Percentiles rank a stretch among this genome's conserved stretches.
Evolutionary conservation across 2,113 vertebrate genomes (phyloP).

Genomic region (Cranoglanis bouderius): DNA sequence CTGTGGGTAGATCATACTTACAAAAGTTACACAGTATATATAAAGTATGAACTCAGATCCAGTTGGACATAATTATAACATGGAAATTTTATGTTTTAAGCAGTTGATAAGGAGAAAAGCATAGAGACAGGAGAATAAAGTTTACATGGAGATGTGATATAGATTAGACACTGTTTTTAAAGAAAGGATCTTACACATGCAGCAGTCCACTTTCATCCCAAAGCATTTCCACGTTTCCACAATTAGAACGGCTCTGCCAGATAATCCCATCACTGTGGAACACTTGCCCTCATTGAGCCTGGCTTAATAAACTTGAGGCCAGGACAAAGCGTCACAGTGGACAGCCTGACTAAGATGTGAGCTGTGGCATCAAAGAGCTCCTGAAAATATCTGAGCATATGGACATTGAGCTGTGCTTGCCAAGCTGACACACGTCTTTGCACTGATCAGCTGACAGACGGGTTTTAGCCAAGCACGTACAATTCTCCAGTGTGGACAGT

Average conservation of each 20-base stretch:
- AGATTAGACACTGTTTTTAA: neutral
- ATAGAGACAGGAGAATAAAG: neutral
- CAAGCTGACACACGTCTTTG: slow-evolving; percentile 40
- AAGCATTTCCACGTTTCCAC: neutral
- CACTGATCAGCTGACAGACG: slow-evolving; percentile 43
- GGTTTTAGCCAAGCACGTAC: slow-evolving; percentile 28
- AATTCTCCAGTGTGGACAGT: slow-evolving; percentile 21
- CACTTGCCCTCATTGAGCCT: slow-evolving; percentile 46
- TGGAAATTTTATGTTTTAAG: neutral
- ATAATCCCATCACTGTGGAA: slow-evolving; percentile 44
- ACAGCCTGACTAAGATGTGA: slow-evolving; percentile 15
- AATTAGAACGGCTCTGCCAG: slow-evolving; percentile 21
- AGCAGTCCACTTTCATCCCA: neutral
- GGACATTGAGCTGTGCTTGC: slow-evolving; percentile 16
- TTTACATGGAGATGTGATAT: neutral
- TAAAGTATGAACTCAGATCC: neutral
- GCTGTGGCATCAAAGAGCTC: slow-evolving; percentile 43
- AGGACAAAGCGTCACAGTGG: slow-evolving; percentile 2
- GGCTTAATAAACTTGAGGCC: slow-evolving; percentile 38
- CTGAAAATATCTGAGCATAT: slow-evolving; percentile 42
- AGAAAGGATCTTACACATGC: neutral
- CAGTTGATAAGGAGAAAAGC: neutral
- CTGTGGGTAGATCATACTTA: neutral
- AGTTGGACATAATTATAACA: neutral
- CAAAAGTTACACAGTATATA: neutral